Base-by-base conservation (phyloP, 2,888 invertebrate species). In the Limnephilus lunatus region DNA sequence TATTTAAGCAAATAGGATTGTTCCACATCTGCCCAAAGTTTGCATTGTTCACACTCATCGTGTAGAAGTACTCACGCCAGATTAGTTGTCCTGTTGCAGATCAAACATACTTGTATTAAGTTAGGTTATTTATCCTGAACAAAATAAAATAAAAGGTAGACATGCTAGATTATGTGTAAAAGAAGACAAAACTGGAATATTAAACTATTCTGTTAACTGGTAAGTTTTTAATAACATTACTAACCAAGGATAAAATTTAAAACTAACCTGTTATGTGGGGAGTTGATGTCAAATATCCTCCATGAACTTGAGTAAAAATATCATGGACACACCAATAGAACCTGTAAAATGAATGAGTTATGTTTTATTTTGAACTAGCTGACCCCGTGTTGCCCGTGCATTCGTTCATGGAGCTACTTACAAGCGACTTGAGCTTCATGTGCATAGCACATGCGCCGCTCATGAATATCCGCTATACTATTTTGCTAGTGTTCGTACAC, bases 31-130 rank as follows among this genome's bases (percentile, higher is more conserved):
- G 96, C 4, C 97, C 97, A 94, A 97, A 98, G 94, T 97, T 95
- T 0, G 97, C 96, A 94, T 98, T 98, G 94, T 97, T 97, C 30
- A 97, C 97, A 81, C 97, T 97, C 98, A 98, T 98, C 68, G 97
- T 97, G 95, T 98, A 98, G 95, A 98, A 98, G 94, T 97, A 98
- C 94, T 98, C 98, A 53, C 98, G 96, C 98, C 98, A 98, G 81
- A 98, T 97, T 68, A 98, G 95, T 94, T 98, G 98, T 0, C 97
- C 97, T 94, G 96, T 95, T 85, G 95, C 95, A 82, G 2, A 32
- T 82, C 12, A 31, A 82, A 82, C 1, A 31, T 32, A 30, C 31
- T 81, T 31, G 3, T 15, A 31, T 32, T 31, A 82, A 2, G 31
- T 82, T 68, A n/a, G 68, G 68, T 68, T 9, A 68, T 3, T 68